These are phyloP conservation scores for Elachura formosa DNA, from an alignment of 2,113 vertebrate species.

Conservation along the genomic window DNA sequence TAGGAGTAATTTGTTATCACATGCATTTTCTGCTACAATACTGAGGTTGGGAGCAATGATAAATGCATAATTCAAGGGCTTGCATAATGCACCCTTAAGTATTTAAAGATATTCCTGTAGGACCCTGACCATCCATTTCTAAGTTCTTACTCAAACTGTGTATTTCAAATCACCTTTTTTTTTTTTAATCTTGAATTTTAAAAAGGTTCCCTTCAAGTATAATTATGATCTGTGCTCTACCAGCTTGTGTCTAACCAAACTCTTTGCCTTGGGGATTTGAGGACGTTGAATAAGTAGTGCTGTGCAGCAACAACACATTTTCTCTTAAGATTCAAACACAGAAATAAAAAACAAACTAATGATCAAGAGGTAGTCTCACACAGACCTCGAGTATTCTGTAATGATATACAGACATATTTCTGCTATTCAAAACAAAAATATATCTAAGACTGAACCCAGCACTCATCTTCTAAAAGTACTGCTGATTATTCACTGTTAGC, in stretches of 20 bases:
- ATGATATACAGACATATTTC: background rate
- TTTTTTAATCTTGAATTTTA: slow-evolving; percentile 20
- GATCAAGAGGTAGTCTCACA: slow-evolving; percentile 10
- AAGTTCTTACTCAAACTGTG: background rate
- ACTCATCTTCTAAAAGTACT: background rate
- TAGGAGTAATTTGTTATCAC: background rate
- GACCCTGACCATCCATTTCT: background rate
- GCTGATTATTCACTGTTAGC: slow-evolving; percentile 17
- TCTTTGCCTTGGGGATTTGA: slow-evolving; percentile 27
- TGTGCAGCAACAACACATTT: slow-evolving; percentile 17
- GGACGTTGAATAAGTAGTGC: background rate
- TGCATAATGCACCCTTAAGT: background rate
- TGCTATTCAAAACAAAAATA: background rate
- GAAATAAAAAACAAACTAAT: slow-evolving; percentile 15
- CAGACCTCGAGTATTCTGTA: background rate
- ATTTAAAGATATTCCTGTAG: slow-evolving; percentile 1
- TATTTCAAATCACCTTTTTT: background rate
- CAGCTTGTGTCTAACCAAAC: slow-evolving; percentile 37
- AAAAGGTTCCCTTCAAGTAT: background rate
- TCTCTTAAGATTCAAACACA: background rate
- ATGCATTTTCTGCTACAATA: background rate
- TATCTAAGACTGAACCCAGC: background rate
- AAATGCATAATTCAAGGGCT: slow-evolving; percentile 1
- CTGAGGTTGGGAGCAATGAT: background rate
- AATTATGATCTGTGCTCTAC: slow-evolving; percentile 14